Base-by-base conservation (phyloP, 2,113 vertebrate genomes). In the Delphinus delphis region DNA sequence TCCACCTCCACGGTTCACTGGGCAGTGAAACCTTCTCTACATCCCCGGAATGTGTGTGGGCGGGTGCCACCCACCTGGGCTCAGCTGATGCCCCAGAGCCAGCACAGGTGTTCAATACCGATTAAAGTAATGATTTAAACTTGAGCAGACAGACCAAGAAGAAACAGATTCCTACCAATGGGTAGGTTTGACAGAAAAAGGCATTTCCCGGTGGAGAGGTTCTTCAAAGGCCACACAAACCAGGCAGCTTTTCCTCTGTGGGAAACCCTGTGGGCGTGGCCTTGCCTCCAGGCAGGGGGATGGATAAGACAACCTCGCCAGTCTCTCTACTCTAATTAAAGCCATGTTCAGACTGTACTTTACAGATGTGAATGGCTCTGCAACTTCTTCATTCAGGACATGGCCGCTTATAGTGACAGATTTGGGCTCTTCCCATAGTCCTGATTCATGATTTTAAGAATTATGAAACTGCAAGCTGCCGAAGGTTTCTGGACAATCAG, bases 371-470 rank as follows among this genome's bases (percentile, higher is more conserved):
- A 88, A 90, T 25, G 47, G 53, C 76, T 71, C 8, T 84, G 53
- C 67, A 41, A 17, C 25, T n/a, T 44, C 26, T 88, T 50, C 47
- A n/a, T 58, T 65, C 50, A 65, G 95, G 23, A 74, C 36, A 3
- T 36, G 44, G 44, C 14, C 70, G 74, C 15, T 60, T 44, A 17
- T 0, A 77, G 63, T 4, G 53, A 88, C 85, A 81, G 53, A 41
- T 74, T 85, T 60, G n/a, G 86, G 60, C 47, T 89, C 63, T 89
- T 88, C 67, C 71, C 67, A 68, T 4, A 38, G 62, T 36, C 89
- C 62, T 74, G 71, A 95, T 44, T 83, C 68, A 85, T 7, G 38
- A 71, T 67, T 97, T 94, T 38, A 93, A 77, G 67, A 96, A 90
- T 55, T 14, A 41, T 44, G 62, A 93, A 70, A 85, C 1, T 82